Percentiles rank a stretch among this genome's conserved stretches.
Evolutionary conservation across 2,113 vertebrate species (phyloP).

Genomic region (Trogon melanurus): DNA sequence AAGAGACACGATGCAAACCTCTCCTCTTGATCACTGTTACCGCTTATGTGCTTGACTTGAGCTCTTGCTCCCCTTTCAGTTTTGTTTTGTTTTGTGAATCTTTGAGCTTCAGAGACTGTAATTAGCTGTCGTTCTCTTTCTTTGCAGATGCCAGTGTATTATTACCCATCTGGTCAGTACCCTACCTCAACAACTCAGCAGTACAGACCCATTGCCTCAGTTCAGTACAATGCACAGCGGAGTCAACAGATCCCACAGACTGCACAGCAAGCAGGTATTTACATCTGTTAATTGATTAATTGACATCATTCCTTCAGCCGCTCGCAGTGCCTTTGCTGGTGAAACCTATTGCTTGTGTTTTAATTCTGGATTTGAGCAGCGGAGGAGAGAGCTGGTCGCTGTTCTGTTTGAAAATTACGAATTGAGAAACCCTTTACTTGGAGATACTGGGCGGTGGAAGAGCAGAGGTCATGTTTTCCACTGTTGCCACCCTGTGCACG

Average conservation of each 20-base stretch:
- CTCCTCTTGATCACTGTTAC: neutral
- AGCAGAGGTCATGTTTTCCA: neutral
- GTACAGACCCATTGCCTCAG: constrained; percentile 84
- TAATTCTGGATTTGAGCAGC: neutral
- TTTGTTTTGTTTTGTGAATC: neutral
- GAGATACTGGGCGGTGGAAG: neutral
- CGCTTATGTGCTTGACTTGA: neutral
- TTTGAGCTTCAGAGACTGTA: neutral
- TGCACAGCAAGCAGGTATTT: constrained; percentile 85
- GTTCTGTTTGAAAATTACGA: neutral
- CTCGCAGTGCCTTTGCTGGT: neutral
- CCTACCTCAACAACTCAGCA: constrained; percentile 91
- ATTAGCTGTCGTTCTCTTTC: constrained; percentile 2
- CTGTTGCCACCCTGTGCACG: neutral
- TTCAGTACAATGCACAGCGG: constrained; percentile 81
- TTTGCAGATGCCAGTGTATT: constrained; percentile 88
- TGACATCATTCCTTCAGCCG: neutral
- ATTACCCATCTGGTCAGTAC: constrained; percentile 88
- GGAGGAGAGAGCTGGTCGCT: neutral
- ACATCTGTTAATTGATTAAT: neutral
- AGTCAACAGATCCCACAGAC: constrained; percentile 77
- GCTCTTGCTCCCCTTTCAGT: neutral
- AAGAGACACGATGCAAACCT: neutral
- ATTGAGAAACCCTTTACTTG: neutral
- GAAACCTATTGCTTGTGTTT: neutral